These are phyloP conservation scores for Rallus crepitans DNA, from an alignment of 2,797 vertebrate species.

Conservation along the genomic window DNA sequence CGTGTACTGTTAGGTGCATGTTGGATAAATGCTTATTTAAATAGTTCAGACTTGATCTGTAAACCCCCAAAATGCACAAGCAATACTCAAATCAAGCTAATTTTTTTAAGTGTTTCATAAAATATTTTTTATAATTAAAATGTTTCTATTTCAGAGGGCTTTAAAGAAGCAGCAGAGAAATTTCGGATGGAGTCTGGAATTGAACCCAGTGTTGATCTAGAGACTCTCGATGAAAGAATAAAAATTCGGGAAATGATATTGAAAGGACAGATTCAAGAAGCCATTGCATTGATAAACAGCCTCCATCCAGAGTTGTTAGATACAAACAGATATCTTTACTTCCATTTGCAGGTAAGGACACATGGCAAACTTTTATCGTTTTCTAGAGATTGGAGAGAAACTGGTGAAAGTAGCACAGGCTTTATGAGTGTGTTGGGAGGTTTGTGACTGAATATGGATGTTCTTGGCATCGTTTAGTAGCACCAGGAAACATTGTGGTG, in stretches of 20 bases:
- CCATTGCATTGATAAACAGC: constrained; percentile 95
- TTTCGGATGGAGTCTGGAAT: constrained; percentile 98
- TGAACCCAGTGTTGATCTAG: constrained; percentile 95
- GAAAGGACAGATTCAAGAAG: constrained; percentile 97
- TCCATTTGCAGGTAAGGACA: constrained; percentile 91
- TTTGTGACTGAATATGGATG: neutral
- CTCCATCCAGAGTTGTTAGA: constrained; percentile 96
- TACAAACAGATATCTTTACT: constrained; percentile 97
- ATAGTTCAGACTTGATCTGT: neutral
- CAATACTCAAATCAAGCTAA: neutral
- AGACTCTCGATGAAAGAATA: constrained; percentile 96
- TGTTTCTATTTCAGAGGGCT: constrained; percentile 87
- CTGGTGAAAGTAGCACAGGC: neutral
- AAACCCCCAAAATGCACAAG: neutral
- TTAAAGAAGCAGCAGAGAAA: constrained; percentile 98
- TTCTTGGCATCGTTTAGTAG: neutral
- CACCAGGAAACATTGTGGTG: neutral
- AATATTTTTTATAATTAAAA: neutral
- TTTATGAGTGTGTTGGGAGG: rapidly evolving
- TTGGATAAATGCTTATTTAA: neutral
- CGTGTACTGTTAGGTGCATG: neutral
- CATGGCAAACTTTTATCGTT: neutral
- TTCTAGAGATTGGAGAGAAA: neutral
- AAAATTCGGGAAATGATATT: constrained; percentile 98
- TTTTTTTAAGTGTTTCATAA: neutral